phyloP scores from a whole-genome alignment of 2,113 vertebrate species.

The Phoxinus phoxinus region DNA sequence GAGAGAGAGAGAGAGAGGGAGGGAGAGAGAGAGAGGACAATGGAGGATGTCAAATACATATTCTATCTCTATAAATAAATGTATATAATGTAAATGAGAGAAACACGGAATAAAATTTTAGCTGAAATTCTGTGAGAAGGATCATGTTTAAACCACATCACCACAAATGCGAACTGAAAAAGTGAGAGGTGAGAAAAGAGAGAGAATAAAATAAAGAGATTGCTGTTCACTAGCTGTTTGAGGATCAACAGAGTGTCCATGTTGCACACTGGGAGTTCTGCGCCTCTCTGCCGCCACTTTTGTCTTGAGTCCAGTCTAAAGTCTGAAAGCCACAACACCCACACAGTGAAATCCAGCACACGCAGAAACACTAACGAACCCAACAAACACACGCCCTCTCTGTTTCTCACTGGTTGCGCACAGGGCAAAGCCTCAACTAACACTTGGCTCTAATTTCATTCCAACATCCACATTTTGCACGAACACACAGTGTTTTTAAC shows the following conservation, averaged over 20 bases:
- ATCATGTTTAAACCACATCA: not conserved
- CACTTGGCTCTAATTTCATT: constrained; percentile 28
- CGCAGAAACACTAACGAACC: constrained; percentile 32
- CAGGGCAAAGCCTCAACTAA: constrained; percentile 26
- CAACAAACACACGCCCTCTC: constrained; percentile 9
- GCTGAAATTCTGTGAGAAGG: not conserved
- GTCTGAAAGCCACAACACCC: constrained; percentile 51
- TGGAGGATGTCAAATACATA: constrained; percentile 35
- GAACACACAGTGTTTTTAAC: constrained; percentile 9
- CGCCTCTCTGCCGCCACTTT: constrained; percentile 34
- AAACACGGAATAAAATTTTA: too few relatives aligned
- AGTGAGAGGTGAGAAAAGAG: not conserved
- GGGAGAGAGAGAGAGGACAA: constrained; percentile 60
- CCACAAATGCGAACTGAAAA: not conserved
- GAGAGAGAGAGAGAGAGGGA: constrained; percentile 61
- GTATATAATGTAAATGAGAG: not conserved
- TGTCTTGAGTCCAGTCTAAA: constrained; percentile 50
- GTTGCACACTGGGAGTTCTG: constrained; percentile 44
- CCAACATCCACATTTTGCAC: not conserved
- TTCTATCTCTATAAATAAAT: too few relatives aligned
- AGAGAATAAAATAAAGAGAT: constrained; percentile 21
- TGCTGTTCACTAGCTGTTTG: constrained; percentile 38
- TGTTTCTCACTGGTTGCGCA: not conserved
- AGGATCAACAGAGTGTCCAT: constrained; percentile 42
- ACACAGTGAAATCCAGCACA: constrained; percentile 48